Conservation (phyloP, 1,140 invertebrate genomes). For the Drosophila erecta region DNA sequence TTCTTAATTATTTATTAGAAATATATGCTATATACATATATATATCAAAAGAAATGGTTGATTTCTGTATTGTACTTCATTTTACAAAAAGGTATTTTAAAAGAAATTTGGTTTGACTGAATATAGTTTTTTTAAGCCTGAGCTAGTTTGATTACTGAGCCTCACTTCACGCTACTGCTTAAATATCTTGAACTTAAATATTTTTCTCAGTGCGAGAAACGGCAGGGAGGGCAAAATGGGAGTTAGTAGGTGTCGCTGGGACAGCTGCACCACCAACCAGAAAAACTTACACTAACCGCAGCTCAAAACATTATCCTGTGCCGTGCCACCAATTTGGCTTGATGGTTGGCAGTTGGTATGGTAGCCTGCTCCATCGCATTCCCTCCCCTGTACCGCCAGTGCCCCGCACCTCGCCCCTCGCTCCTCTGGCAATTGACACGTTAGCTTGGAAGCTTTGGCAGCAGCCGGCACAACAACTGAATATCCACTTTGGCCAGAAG, state of each 20-base stretch:
- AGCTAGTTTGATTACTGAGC: too few species aligned
- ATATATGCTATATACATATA: too few species aligned
- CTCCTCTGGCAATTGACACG: conserved; percentile 71
- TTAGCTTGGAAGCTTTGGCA: conserved; percentile 70
- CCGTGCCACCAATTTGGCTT: conserved; percentile 81
- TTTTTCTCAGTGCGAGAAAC: conserved; percentile 9
- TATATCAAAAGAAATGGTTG: too few species aligned
- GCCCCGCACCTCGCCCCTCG: neutral
- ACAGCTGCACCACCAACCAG: conserved; percentile 50
- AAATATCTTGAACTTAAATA: too few species aligned
- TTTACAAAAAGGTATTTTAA: too few species aligned
- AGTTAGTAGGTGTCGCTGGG: conserved; percentile 31
- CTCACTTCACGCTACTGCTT: too few species aligned
- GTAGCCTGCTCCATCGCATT: conserved; percentile 33
- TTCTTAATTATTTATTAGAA: too few species aligned
- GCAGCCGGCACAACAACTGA: conserved; percentile 68
- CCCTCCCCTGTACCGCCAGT: neutral
- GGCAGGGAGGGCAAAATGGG: conserved; percentile 7
- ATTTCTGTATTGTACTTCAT: too few species aligned
- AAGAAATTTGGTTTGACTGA: too few species aligned
- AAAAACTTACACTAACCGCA: conserved; percentile 71
- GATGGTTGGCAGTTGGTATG: conserved; percentile 63
- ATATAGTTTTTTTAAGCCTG: too few species aligned
- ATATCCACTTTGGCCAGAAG: conserved; percentile 45
- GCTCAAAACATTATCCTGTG: conserved; percentile 81